Evolutionary conservation across 2,797 vertebrate species (phyloP).

Genomic region (Rhinichthys osculus): DNA sequence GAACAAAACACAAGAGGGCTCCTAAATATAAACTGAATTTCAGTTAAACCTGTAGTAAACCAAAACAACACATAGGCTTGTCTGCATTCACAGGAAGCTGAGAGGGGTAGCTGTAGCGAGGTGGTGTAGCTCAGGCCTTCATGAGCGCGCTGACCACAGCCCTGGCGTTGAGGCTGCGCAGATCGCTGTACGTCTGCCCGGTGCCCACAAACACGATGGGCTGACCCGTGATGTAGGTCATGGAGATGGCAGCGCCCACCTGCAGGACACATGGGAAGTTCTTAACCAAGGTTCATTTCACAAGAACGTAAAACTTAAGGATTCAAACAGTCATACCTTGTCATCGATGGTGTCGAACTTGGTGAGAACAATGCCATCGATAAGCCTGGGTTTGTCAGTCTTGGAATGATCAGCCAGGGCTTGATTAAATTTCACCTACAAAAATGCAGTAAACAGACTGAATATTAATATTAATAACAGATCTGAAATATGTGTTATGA

Average conservation of each 20-base stretch:
- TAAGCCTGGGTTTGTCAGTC: slow-evolving; percentile 93
- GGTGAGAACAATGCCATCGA: slow-evolving; percentile 97
- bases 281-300: neutral
- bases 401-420: slow-evolving; percentile 97
- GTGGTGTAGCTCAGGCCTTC: slow-evolving; percentile 85
- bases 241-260: slow-evolving; percentile 98
- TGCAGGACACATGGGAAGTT: slow-evolving; percentile 63
- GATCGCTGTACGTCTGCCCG: slow-evolving; percentile 97
- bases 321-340: slow-evolving; percentile 79
- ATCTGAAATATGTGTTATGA: neutral
- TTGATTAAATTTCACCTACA: slow-evolving; percentile 98
- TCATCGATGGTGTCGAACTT: slow-evolving; percentile 99
- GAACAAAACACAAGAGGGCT: slow-evolving; percentile 29
- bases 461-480: neutral
- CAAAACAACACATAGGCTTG: slow-evolving; percentile 16
- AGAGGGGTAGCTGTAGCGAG: neutral
- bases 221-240: slow-evolving; percentile 99
- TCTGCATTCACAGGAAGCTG: slow-evolving; percentile 27
- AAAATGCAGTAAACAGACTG: slow-evolving; percentile 4
- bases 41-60: slow-evolving; percentile 36
- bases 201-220: slow-evolving; percentile 98
- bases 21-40: slow-evolving; percentile 46
- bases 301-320: neutral
- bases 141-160: slow-evolving; percentile 96
- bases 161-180: slow-evolving; percentile 96